These are phyloP conservation scores for Capreolus pygargus DNA, from an alignment of 2,113 vertebrate species.

Conservation along the genomic window DNA sequence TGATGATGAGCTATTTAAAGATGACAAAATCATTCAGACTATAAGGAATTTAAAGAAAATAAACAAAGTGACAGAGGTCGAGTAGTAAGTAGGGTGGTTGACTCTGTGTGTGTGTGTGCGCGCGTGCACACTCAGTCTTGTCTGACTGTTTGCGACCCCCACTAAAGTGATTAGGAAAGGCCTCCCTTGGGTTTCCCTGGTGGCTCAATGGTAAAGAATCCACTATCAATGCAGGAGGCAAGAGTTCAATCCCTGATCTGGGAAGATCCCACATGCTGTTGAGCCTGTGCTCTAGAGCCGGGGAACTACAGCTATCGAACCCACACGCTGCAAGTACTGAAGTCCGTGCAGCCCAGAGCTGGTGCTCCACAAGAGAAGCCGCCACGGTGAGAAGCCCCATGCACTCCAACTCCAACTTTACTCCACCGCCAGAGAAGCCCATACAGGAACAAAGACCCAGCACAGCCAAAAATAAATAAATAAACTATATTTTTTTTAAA, in stretches of 20 bases:
- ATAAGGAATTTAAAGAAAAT: constrained; percentile 7
- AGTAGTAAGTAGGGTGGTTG: background rate
- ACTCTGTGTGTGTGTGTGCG: background rate
- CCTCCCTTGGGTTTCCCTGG: background rate
- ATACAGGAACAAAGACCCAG: background rate
- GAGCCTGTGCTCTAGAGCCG: background rate
- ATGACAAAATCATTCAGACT: background rate
- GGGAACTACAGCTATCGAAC: background rate
- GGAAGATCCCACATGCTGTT: background rate
- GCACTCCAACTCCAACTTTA: background rate
- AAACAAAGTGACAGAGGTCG: background rate
- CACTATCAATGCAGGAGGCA: background rate
- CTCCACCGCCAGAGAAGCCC: background rate
- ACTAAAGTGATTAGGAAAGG: background rate
- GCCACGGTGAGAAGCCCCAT: rapidly evolving
- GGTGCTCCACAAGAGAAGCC: background rate
- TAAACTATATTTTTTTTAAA: background rate
- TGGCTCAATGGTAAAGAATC: background rate
- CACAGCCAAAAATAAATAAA: background rate
- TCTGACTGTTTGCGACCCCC: background rate
- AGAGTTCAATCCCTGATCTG: background rate
- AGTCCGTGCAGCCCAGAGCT: background rate
- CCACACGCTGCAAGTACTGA: background rate
- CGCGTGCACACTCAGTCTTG: rapidly evolving
- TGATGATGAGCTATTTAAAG: background rate